Percentiles rank a stretch among this genome's conserved stretches.
Conservation (phyloP, 2,888 invertebrate species). For the Drosophila nigritarsus region DNA sequence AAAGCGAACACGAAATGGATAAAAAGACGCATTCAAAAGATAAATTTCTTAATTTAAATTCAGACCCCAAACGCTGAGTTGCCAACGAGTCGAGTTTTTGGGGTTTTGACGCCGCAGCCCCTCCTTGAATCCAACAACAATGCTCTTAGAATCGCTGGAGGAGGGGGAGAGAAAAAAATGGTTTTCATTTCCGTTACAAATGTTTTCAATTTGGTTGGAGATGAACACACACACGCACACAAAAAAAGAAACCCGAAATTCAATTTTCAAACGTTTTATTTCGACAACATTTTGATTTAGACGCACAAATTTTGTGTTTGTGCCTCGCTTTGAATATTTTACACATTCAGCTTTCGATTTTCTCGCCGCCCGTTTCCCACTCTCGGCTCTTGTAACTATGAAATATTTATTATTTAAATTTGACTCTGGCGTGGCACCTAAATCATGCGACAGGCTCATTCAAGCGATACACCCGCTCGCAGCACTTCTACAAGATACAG, state of each 20-base stretch:
- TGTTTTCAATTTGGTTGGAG: slow-evolving; percentile 73
- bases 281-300: slow-evolving; percentile 81
- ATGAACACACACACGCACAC: slow-evolving; percentile 24
- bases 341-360: slow-evolving; percentile 62
- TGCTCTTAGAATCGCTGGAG: not conserved
- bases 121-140: slow-evolving; percentile 12
- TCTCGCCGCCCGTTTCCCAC: slow-evolving; percentile 45
- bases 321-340: slow-evolving; percentile 73
- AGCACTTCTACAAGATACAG: slow-evolving; percentile 46
- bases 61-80: slow-evolving; percentile 67
- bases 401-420: slow-evolving; percentile 80
- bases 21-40: slow-evolving; percentile 70
- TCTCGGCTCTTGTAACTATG: slow-evolving; percentile 62
- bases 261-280: slow-evolving; percentile 81
- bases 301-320: slow-evolving; percentile 47
- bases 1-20: slow-evolving; percentile 49
- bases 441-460: slow-evolving; percentile 76
- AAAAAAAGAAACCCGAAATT: slow-evolving; percentile 54
- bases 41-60: slow-evolving; percentile 82
- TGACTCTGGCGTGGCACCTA: slow-evolving; percentile 63
- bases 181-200: slow-evolving; percentile 80
- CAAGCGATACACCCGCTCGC: slow-evolving; percentile 42
- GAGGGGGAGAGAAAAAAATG: slow-evolving; percentile 33
- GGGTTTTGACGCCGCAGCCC: slow-evolving; percentile 36
- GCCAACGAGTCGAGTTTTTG: slow-evolving; percentile 58